Percentiles rank a stretch among this genome's conserved stretches.
phyloP scores from a whole-genome alignment of 2,113 vertebrate species.

The Vidua macroura region DNA sequence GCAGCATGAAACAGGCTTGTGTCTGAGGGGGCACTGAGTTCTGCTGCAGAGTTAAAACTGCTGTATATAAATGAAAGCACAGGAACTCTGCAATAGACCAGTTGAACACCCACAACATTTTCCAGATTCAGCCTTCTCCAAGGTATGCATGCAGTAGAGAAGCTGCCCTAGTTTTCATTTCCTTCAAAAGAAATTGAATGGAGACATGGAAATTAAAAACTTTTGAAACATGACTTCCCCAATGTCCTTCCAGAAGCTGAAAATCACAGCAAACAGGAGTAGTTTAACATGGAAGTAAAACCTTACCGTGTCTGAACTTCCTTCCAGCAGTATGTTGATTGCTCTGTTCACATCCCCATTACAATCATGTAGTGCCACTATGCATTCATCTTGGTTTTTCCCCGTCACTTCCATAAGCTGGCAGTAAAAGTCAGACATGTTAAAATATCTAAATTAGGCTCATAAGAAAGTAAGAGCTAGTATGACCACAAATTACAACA shows the following conservation, averaged over 20 bases:
- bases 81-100: neutral
- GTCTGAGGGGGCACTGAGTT: neutral
- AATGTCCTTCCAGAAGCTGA: neutral
- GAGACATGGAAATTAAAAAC: neutral
- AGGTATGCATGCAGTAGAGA: neutral
- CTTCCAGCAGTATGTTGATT: slow-evolving; percentile 77
- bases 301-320: slow-evolving; percentile 23
- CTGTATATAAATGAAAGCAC: neutral
- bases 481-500: neutral
- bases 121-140: neutral
- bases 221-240: accelerated
- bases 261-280: neutral
- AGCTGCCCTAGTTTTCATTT: neutral
- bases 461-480: neutral
- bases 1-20: neutral
- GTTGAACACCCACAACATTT: neutral
- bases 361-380: slow-evolving; percentile 21
- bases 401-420: slow-evolving; percentile 97
- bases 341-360: slow-evolving; percentile 84
- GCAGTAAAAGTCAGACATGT: slow-evolving; percentile 30
- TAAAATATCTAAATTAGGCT: neutral
- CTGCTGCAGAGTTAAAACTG: neutral
- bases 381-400: slow-evolving; percentile 80
- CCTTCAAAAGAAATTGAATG: neutral
- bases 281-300: neutral